Percentiles rank a stretch among this genome's conserved stretches.
phyloP scores from a whole-genome alignment of 2,888 invertebrate species.

The Hydropsyche betteni region DNA sequence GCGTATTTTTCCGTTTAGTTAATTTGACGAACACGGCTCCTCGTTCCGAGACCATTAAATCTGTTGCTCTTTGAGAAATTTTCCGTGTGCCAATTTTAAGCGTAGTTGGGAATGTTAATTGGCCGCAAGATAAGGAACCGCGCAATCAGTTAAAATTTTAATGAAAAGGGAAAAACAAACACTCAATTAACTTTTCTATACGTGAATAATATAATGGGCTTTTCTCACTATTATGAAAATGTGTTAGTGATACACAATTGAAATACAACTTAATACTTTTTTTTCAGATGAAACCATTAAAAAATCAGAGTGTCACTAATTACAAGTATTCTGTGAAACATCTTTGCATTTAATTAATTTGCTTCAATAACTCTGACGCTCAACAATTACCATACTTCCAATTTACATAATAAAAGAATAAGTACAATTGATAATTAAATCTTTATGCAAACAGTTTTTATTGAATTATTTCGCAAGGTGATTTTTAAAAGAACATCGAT shows the following conservation, averaged over 20 bases:
- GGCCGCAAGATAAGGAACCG: slow-evolving; percentile 36
- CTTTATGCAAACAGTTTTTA: too few relatives aligned
- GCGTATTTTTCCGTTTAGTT: slow-evolving; percentile 35
- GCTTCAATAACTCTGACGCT: too few relatives aligned
- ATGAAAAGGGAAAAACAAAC: slow-evolving; percentile 21
- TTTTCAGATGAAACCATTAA: background rate
- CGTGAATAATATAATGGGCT: background rate
- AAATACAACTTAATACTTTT: background rate
- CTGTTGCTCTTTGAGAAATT: slow-evolving; percentile 31
- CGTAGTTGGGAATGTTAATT: slow-evolving; percentile 40
- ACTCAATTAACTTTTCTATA: slow-evolving; percentile 17
- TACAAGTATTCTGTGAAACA: too few relatives aligned
- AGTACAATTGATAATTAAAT: too few relatives aligned
- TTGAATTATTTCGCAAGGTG: too few relatives aligned
- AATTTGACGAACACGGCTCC: slow-evolving; percentile 35
- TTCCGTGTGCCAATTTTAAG: slow-evolving; percentile 38
- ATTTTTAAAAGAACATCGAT: too few relatives aligned
- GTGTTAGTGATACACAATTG: background rate
- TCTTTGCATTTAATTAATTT: too few relatives aligned
- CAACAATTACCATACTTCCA: too few relatives aligned
- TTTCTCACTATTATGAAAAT: slow-evolving; percentile 7
- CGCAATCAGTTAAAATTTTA: slow-evolving; percentile 10
- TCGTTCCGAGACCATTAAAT: slow-evolving; percentile 37
- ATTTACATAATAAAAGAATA: too few relatives aligned
- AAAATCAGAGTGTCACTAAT: too few relatives aligned